These are phyloP conservation scores for Eleginops maclovinus DNA, from an alignment of 2,113 vertebrate species.

Conservation along the genomic window DNA sequence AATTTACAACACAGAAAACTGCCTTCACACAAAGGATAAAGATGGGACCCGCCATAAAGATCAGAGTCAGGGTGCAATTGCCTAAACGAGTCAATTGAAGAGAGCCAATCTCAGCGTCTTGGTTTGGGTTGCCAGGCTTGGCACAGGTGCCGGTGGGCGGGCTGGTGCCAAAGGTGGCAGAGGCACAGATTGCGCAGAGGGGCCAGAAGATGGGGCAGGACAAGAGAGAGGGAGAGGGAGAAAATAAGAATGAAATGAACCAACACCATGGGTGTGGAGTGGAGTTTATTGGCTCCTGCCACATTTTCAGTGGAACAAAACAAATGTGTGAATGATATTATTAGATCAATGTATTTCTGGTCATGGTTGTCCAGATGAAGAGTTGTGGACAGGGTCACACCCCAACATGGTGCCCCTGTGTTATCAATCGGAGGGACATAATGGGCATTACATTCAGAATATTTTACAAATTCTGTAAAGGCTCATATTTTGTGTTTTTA, in stretches of 20 bases:
- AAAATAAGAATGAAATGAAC: slow-evolving; percentile 17
- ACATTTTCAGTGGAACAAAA: slow-evolving; percentile 4
- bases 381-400: not conserved
- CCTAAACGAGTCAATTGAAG: slow-evolving; percentile 81
- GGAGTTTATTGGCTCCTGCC: slow-evolving; percentile 9
- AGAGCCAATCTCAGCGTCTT: slow-evolving; percentile 73
- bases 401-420: not conserved
- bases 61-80: slow-evolving; percentile 80
- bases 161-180: slow-evolving; percentile 78
- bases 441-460: not conserved
- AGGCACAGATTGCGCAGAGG: slow-evolving; percentile 71
- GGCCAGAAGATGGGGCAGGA: slow-evolving; percentile 66
- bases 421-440: not conserved
- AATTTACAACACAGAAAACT: slow-evolving; percentile 10
- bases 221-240: slow-evolving; percentile 30
- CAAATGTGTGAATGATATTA: slow-evolving; percentile 2
- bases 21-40: slow-evolving; percentile 55
- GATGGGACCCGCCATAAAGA: slow-evolving; percentile 57
- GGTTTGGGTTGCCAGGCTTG: slow-evolving; percentile 72
- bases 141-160: slow-evolving; percentile 72
- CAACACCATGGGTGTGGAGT: slow-evolving; percentile 7
- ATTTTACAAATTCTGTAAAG: not conserved
- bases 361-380: not conserved
- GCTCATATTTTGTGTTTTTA: not conserved
- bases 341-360: not conserved